Evolutionary conservation across 2,888 invertebrate genomes (phyloP).

Genomic region (Hipparchia sbordonii): DNA sequence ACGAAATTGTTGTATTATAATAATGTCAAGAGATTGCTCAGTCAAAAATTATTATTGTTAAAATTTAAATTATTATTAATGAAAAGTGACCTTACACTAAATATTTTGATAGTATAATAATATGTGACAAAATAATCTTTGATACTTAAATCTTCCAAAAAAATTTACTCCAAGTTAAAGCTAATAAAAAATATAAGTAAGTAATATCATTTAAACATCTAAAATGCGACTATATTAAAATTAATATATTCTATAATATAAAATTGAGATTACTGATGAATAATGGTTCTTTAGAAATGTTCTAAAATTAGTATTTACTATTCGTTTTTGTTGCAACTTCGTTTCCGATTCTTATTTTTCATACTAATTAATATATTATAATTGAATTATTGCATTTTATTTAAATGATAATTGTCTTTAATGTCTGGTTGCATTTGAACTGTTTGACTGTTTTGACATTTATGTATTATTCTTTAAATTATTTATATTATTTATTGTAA

Average conservation of each 20-base stretch:
- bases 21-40: constrained; percentile 41
- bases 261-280: constrained; percentile 1
- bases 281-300: constrained; percentile 1
- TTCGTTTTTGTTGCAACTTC: constrained; percentile 15
- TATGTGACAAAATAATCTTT: constrained; percentile 26
- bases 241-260: not conserved
- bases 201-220: constrained; percentile 23
- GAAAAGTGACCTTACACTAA: constrained; percentile 50
- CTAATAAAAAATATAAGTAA: constrained; percentile 28
- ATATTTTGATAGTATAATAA: constrained; percentile 32
- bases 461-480: constrained; percentile 26
- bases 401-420: constrained; percentile 30
- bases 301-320: constrained; percentile 1
- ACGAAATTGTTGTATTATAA: constrained; percentile 34
- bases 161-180: constrained; percentile 14
- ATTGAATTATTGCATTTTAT: constrained; percentile 40
- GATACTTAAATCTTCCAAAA: constrained; percentile 33
- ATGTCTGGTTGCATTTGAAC: constrained; percentile 40
- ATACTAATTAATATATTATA: constrained; percentile 13
- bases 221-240: constrained; percentile 3
- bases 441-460: constrained; percentile 34
- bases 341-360: constrained; percentile 15
- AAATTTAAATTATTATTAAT: constrained; percentile 44
- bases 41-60: constrained; percentile 39
- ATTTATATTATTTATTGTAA: constrained; percentile 24